Evolutionary conservation across 1,140 invertebrate species (phyloP), one percentile per base, ranked within the genome.

Genomic region (Delia radicum): DNA sequence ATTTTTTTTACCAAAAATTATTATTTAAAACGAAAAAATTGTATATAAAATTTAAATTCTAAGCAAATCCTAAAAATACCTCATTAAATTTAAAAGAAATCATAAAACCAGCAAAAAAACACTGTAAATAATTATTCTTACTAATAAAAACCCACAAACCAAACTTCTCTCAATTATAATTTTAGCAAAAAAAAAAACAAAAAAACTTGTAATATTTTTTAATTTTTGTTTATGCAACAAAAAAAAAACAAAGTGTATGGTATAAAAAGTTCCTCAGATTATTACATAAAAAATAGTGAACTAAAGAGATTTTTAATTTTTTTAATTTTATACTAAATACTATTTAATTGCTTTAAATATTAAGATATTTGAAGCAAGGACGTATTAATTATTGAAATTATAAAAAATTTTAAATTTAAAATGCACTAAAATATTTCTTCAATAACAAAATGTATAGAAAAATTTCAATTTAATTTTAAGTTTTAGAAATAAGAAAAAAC

Each of bases 261-360:
- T 76, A 76, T 76, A 61, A 67, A 76, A 76, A 69, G 75, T 76
- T 76, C 75, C 75, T 76, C 73, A 65, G 42, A 71, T 74, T 74
- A 74, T 69, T 74, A 61, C n/a, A 37, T 21, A 18, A 69, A 69
- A 63, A 18, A 67, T 55, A 55, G 48, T 55, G 48, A 55, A 55
- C 48, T 55, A 21, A 55, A 55, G 24, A 55, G 48, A n/a, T n/a
- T n/a, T 21, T 21, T 21, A 55, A 55, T 55, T 55, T 55, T 18
- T 21, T 2, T 21, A 55, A 55, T 21, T 55, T 55, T 55, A 10
- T 42, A 1, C n/a, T 21, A 55, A 48, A 5, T 15, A 48, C 1
- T 37, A 10, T 37, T 37, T 37, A 0, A 10, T 10, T 10, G 33
- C 13, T 37, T 37, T 37, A 37, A 37, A 37, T 10, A 37, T 37